A percentile compares a stretch with the other conserved stretches of the same genome.
Evolutionary conservation across 1,140 invertebrate species (phyloP).

Genomic region (Drosophila willistoni): DNA sequence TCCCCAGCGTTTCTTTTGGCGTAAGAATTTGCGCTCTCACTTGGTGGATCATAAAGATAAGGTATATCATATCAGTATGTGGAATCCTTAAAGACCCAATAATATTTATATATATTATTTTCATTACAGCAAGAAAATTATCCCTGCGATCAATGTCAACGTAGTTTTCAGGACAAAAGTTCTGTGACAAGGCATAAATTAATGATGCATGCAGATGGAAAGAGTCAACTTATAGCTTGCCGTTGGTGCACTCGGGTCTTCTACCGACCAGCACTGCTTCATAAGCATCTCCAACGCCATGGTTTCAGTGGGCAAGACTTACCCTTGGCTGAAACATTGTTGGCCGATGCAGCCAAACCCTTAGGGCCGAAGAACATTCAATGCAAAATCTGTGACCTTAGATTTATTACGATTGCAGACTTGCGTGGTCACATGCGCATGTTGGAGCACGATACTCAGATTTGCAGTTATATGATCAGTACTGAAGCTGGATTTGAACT

Average conservation of each 20-base stretch:
- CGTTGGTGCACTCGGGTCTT: constrained; percentile 84
- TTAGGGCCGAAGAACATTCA: constrained; percentile 59
- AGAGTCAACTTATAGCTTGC: constrained; percentile 83
- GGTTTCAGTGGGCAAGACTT: constrained; percentile 61
- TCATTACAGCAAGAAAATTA: constrained; percentile 63
- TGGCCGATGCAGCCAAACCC: constrained; percentile 60
- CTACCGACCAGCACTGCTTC: constrained; percentile 83
- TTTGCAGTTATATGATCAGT: constrained; percentile 62
- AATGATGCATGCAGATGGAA: constrained; percentile 80
- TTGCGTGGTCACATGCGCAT: constrained; percentile 54
- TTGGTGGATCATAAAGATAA: constrained; percentile 66
- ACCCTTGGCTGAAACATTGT: constrained; percentile 64
- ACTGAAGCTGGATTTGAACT: constrained; percentile 68
- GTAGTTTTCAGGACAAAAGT: constrained; percentile 84
- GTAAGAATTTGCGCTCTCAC: constrained; percentile 57
- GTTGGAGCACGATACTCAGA: constrained; percentile 37
- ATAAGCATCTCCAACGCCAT: constrained; percentile 68
- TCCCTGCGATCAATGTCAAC: constrained; percentile 84
- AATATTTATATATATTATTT: not conserved
- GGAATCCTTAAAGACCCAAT: not conserved
- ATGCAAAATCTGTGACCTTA: constrained; percentile 67
- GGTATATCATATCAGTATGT: constrained; percentile 33
- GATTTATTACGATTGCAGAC: constrained; percentile 64
- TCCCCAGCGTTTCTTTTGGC: constrained; percentile 71
- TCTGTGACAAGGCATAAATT: constrained; percentile 84